phyloP scores from a whole-genome alignment of 2,888 invertebrate genomes.

The Netelia virgata region DNA sequence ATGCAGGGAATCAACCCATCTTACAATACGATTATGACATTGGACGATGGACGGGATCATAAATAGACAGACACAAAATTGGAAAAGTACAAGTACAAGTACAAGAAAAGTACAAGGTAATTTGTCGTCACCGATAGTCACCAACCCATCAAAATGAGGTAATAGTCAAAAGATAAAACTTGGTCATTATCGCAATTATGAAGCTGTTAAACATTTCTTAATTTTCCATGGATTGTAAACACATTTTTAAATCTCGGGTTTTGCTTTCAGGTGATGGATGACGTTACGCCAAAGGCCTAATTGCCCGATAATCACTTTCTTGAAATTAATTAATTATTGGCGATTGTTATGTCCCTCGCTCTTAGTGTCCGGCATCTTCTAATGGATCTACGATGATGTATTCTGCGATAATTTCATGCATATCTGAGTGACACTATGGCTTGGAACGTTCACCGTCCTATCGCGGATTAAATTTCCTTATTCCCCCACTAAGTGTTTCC shows the following conservation, averaged over 20 bases:
- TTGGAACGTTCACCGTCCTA: conserved; percentile 7
- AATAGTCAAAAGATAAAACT: too few species aligned
- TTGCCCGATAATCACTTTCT: background rate
- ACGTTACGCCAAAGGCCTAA: background rate
- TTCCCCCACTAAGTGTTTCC: conserved; percentile 48
- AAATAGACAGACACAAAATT: background rate
- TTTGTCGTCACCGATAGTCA: too few species aligned
- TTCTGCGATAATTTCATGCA: conserved; percentile 25
- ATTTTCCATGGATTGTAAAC: background rate
- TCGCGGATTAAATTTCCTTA: conserved; percentile 40
- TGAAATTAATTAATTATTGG: background rate
- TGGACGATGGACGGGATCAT: background rate
- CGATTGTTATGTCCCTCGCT: background rate
- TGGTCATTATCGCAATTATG: background rate
- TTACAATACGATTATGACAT: background rate
- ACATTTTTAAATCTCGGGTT: background rate
- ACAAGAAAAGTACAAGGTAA: background rate
- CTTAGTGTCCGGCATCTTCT: background rate
- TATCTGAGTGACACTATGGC: background rate
- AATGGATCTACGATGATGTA: conserved; percentile 14
- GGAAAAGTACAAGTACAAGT: background rate
- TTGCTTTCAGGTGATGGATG: conserved; percentile 9
- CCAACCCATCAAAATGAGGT: too few species aligned
- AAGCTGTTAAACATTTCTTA: background rate
- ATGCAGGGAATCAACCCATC: background rate